Evolutionary conservation across 1,140 invertebrate species (phyloP), one percentile per base, ranked within the genome.

Genomic region (Caenorhabditis briggsae): DNA sequence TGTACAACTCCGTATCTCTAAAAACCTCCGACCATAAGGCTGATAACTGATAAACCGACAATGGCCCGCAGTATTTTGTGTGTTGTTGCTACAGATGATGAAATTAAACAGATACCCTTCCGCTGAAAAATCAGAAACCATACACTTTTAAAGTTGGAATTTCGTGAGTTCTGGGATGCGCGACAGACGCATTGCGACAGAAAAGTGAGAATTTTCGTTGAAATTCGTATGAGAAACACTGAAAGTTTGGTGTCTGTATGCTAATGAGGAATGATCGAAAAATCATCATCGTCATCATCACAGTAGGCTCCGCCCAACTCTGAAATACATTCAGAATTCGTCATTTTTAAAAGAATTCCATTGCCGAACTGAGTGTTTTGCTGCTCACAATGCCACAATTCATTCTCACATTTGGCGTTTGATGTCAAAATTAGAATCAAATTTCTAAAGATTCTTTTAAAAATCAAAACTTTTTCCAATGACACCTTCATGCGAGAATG

Each of bases 121-220:
- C 12, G 41, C 18, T 25, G 64, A 50, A 50, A 78, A 78, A 78
- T 78, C 46, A 53, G 7, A 78, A 78, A 78, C 25, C 70, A 78
- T 46, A 70, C 41, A 70, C 64, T n/a, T 70, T 70, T 70, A 70
- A 70, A 70, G 41, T 70, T 41, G 64, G 16, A 70, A 43, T 18
- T 70, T 18, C 41, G 64, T 2, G 43, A 70, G 8, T 64, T 64
- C 9, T 8, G 33, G 33, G 2, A 46, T 70, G 64, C 59, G 59
- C 59, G 25, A 25, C 7, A 7, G 23, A 23, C 59, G 59, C 59
- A 61, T 9, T 61, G 23, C 23, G 11, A 61, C 59, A 8, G 11
- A 25, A 25, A 25, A 11, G 12, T 11, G 3, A 61, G 8, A 9
- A 16, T 43, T 43, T 78, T 78, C 70, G 12, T 12, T 78, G 46